These are phyloP conservation scores for Atractosteus spatula DNA, from an alignment of 2,113 vertebrate genomes.

Conservation along the genomic window DNA sequence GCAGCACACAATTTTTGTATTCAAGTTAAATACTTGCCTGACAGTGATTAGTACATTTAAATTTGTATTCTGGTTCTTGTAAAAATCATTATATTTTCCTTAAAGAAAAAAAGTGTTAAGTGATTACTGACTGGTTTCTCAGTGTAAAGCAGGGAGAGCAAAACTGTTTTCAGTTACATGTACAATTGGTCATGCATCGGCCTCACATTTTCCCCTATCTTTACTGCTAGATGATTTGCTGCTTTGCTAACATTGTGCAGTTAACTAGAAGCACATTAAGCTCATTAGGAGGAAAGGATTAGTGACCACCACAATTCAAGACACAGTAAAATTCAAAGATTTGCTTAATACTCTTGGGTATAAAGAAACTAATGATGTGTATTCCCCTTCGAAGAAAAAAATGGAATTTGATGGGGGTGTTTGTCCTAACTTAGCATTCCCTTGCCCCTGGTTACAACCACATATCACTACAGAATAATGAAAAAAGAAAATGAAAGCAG, in stretches of 20 bases:
- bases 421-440: not conserved
- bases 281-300: not conserved
- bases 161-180: no score
- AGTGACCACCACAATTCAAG: not conserved
- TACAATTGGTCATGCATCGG: no score
- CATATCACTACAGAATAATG: not conserved
- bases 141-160: no score
- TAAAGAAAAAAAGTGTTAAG: no score
- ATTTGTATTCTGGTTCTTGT: no score
- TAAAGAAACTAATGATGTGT: constrained; percentile 5
- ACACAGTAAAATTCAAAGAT: not conserved
- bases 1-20: no score
- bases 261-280: not conserved
- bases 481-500: no score
- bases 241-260: not conserved
- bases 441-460: not conserved
- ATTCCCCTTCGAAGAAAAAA: not conserved
- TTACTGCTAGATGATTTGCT: not conserved
- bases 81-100: no score
- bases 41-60: no score
- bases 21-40: no score
- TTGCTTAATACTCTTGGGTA: not conserved
- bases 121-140: no score
- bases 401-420: not conserved
- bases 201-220: no score